Evolutionary conservation across 2,888 invertebrate genomes (phyloP).

Genomic region (Zele albiditarsus): DNA sequence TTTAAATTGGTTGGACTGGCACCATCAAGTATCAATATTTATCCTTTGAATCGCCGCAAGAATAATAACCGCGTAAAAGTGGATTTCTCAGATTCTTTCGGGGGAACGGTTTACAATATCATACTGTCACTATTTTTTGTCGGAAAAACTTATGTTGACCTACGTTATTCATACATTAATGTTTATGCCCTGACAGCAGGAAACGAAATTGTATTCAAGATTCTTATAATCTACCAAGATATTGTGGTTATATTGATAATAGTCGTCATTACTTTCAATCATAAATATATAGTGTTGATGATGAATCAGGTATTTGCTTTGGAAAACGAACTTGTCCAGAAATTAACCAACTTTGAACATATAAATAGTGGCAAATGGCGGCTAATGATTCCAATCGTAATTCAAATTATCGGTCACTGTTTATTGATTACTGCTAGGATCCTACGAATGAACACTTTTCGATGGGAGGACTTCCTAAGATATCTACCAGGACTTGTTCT

Average conservation of each 20-base stretch:
- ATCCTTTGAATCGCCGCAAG: not conserved
- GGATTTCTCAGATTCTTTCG: not conserved
- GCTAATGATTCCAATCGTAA: not conserved
- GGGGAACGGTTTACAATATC: not conserved
- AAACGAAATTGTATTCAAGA: not conserved
- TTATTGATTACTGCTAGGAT: not conserved
- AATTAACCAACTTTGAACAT: not conserved
- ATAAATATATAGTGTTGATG: not conserved
- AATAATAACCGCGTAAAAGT: not conserved
- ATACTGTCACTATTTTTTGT: not conserved
- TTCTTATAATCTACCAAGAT: not conserved
- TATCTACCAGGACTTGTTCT: not conserved
- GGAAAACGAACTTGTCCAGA: not conserved
- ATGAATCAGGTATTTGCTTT: not conserved
- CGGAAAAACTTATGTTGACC: not conserved
- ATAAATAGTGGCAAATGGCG: not conserved
- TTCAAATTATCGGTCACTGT: not conserved
- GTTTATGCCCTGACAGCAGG: not conserved
- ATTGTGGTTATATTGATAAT: not conserved
- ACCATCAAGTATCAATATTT: not conserved
- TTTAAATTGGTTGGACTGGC: not conserved
- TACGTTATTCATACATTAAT: not conserved
- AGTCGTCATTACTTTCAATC: not conserved
- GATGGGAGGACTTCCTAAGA: not conserved
- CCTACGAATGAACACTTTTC: not conserved